These are phyloP conservation scores for Amphipyra tragopoginis DNA, from an alignment of 2,888 invertebrate genomes.

Conservation along the genomic window DNA sequence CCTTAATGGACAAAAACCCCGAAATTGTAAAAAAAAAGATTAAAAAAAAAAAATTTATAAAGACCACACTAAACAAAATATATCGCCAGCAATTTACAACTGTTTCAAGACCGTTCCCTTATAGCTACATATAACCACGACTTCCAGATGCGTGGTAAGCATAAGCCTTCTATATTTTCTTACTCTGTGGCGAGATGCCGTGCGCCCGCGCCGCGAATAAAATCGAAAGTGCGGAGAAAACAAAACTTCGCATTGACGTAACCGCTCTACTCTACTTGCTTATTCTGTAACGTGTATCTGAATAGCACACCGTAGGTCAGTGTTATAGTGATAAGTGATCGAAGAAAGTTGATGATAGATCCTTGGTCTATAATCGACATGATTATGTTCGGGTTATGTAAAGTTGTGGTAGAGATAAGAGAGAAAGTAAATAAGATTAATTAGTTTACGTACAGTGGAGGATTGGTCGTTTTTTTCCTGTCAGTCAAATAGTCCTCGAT, in stretches of 20 bases:
- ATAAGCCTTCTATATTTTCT: slow-evolving; percentile 18
- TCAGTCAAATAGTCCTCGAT: no score
- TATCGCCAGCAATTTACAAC: not conserved
- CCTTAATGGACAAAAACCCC: no score
- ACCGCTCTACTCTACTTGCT: slow-evolving; percentile 68
- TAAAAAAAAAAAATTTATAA: no score
- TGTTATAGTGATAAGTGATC: slow-evolving; percentile 51
- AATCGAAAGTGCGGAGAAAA: slow-evolving; percentile 85
- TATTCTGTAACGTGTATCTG: slow-evolving; percentile 55
- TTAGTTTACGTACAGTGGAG: not conserved
- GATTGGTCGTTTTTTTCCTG: no score
- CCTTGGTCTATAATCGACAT: slow-evolving; percentile 15
- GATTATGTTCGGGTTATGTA: slow-evolving; percentile 10
- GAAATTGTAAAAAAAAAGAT: no score
- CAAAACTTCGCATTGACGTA: slow-evolving; percentile 72
- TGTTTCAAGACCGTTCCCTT: no score
- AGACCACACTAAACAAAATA: not conserved
- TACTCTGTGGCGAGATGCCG: slow-evolving; percentile 51
- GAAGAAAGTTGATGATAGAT: slow-evolving; percentile 37
- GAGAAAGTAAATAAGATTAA: not conserved
- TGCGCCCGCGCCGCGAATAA: slow-evolving; percentile 69
- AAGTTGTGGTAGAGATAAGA: not conserved
- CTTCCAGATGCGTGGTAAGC: no score
- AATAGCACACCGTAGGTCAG: slow-evolving; percentile 54
- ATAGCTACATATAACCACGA: no score